Base-by-base conservation (phyloP, 2,797 vertebrate species). In the Hyperoplus lanceolatus region DNA sequence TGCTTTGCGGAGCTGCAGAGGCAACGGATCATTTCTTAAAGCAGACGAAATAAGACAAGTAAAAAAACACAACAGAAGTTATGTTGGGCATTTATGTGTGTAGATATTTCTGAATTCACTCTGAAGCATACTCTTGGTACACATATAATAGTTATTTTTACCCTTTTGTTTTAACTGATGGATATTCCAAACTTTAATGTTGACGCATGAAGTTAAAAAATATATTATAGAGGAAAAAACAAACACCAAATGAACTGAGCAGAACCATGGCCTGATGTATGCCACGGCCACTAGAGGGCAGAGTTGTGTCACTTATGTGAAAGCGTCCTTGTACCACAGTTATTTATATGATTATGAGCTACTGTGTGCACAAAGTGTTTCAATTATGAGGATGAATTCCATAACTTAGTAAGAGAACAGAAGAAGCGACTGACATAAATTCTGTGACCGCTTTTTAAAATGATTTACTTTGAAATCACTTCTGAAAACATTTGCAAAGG, bases 251-350 rank as follows among this genome's bases (percentile, higher is more conserved):
- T 62, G 0, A 59, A 38, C 11, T 48, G 59, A 78, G 42, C 9
- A 55, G 13, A 66, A 38, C 36, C 41, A 13, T 12, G 36, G 7
- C 3, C 18, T 51, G 0, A 53, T 56, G 2, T 16, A 10, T 53
- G 12, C 5, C 29, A 1, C 11, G 0, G 13, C 77, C 93, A 87
- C 85, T 45, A 89, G 93, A 85, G 90, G 9, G 81, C 71, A 58
- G 77, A 66, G 68, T 55, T 73, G 85, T 61, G n/a, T 77, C 58
- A 65, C 38, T 7, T 64, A 49, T 49, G 49, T 55, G 53, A 51
- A 56, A 3, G 48, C 38, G 57, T 11, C 21, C 18, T 7, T 29
- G 7, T 1, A 14, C 10, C 57, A 66, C 14, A 50, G 18, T 59
- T 39, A n/a, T 6, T 16, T 8, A 29, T 29, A 15, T 41, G 36